phyloP scores from a whole-genome alignment of 2,113 vertebrate genomes.

The Alaudala cheleensis region DNA sequence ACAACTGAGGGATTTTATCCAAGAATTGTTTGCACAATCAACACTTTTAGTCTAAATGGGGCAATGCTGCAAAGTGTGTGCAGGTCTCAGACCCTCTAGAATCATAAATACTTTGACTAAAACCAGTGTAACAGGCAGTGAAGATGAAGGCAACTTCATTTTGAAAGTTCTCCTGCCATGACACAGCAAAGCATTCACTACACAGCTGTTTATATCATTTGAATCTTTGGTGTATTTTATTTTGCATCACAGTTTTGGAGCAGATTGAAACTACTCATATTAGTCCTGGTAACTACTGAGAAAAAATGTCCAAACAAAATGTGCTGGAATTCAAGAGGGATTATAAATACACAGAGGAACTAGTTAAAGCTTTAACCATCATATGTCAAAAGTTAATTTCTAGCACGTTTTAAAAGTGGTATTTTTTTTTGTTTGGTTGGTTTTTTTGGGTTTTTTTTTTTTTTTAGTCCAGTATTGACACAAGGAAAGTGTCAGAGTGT shows the following conservation, averaged over 20 bases:
- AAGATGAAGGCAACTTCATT: neutral
- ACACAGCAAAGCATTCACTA: neutral
- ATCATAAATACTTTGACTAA: neutral
- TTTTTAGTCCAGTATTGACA: neutral
- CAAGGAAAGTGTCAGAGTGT: neutral
- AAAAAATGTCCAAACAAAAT: slow-evolving; percentile 56
- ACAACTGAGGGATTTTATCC: neutral
- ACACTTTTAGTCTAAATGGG: neutral
- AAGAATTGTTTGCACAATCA: neutral
- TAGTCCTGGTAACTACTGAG: slow-evolving; percentile 33
- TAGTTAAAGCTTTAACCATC: slow-evolving; percentile 36
- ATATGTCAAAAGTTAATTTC: slow-evolving; percentile 45
- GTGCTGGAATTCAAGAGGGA: slow-evolving; percentile 23
- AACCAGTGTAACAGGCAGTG: neutral
- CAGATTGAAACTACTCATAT: neutral
- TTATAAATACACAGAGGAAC: slow-evolving; percentile 56
- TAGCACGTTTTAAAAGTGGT: neutral
- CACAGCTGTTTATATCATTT: neutral
- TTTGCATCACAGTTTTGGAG: neutral
- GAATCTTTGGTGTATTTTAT: neutral
- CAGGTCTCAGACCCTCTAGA: neutral
- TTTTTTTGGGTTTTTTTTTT: neutral
- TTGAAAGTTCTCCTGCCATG: neutral
- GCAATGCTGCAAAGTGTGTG: accelerated
- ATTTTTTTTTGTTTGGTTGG: neutral